Base-by-base conservation (phyloP, 2,797 vertebrate genomes). In the Adelosebastes latens region DNA sequence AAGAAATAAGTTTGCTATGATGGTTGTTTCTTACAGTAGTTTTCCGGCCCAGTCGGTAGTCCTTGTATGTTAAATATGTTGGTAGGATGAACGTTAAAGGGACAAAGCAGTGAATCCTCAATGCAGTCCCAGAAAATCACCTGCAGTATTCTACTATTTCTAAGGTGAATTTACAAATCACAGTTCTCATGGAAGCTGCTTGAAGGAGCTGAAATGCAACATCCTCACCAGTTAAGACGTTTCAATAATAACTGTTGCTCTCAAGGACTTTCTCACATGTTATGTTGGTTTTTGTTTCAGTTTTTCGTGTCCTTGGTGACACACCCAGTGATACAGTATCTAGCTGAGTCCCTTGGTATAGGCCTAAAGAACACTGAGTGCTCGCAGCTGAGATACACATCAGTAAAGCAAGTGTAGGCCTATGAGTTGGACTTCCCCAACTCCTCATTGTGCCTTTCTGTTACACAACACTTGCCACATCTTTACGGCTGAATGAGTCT, bases 401-500 rank as follows among this genome's bases (percentile, higher is more conserved):
- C 75, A 84, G 59, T 6, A 53, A 75, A 87, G 69, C 66, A 34
- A 79, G 67, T 76, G 55, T 24, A 75, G 68, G 55, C 81, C 24
- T 42, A 27, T 78, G 34, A 75, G 75, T 53, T 62, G 81, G 80
- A 82, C 73, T 87, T 83, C 56, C 83, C 80, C 75, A 55, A 12
- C 12, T 72, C 69, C 27, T 65, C 61, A 18, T 11, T 62, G 71
- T 64, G 29, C 14, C n/a, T 72, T 53, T 77, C 65, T 75, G 75
- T 85, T 77, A 77, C 72, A 68, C 75, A 88, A 88, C 70, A 61
- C 65, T 71, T 56, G 24, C 36, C 36, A 64, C 67, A 85, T 91
- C 82, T 87, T 87, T 60, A 80, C 75, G 82, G 84, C 59, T 81
- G 77, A 88, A 66, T 77, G 79, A 87, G 11, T 79, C 74, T 77